Conservation (phyloP, 2,113 vertebrate species). For the Coregonus clupeaformis region DNA sequence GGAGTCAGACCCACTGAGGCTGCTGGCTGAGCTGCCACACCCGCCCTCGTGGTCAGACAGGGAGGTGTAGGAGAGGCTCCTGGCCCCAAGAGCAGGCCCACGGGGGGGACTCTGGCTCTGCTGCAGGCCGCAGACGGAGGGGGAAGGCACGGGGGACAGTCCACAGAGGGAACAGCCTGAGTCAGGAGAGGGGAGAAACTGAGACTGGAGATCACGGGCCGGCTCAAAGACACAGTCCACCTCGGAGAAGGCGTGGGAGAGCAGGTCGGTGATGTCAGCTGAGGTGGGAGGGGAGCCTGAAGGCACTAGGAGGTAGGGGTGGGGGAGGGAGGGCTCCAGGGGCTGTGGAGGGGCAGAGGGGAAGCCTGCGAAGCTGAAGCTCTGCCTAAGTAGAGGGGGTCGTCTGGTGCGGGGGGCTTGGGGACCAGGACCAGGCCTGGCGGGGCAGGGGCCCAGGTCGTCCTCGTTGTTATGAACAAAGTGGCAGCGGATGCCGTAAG, state of each 20-base stretch:
- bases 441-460: conserved; percentile 44
- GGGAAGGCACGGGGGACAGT: conserved; percentile 55
- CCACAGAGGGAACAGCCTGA: conserved; percentile 70
- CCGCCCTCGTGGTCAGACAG: conserved; percentile 82
- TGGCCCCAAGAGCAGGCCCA: conserved; percentile 42
- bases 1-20: conserved; percentile 80
- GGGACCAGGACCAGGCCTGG: conserved; percentile 15
- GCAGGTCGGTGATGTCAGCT: conserved; percentile 67
- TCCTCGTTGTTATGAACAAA: conserved; percentile 86
- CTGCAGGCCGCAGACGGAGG: conserved; percentile 44
- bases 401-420: conserved; percentile 38
- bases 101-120: conserved; percentile 44
- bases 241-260: conserved; percentile 65
- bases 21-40: conserved; percentile 77
- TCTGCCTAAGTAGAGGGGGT: conserved; percentile 76
- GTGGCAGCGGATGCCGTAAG: conserved; percentile 88
- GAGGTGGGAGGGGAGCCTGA: conserved; percentile 69
- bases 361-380: conserved; percentile 84
- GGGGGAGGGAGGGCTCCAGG: conserved; percentile 28
- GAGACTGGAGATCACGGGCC: conserved; percentile 58
- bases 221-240: conserved; percentile 63
- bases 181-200: conserved; percentile 73
- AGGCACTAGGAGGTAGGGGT: conserved; percentile 46
- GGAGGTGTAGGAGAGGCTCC: conserved; percentile 82
- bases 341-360: conserved; percentile 55